These are phyloP conservation scores for Ailurus styani DNA, from an alignment of 2,113 vertebrate species.

Conservation along the genomic window DNA sequence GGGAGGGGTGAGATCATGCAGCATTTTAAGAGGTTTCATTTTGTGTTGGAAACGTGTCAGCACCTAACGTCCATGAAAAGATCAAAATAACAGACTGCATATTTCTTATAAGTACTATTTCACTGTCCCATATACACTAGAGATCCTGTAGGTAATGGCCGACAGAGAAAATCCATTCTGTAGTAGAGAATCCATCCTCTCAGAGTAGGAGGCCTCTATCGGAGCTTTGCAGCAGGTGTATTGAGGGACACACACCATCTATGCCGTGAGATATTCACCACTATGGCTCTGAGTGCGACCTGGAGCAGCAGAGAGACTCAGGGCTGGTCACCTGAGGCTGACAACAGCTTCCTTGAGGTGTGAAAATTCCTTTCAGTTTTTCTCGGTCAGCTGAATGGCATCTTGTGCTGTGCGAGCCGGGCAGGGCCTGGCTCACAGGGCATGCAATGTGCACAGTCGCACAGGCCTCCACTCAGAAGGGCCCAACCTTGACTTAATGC, in stretches of 20 bases:
- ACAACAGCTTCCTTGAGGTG: background rate
- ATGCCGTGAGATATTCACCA: background rate
- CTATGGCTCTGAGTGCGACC: background rate
- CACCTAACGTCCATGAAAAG: background rate
- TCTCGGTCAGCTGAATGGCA: accelerated
- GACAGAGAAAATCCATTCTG: background rate
- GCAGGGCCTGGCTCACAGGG: background rate
- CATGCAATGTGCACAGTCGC: background rate
- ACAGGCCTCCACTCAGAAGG: background rate
- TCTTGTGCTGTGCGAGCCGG: background rate
- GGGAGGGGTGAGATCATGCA: background rate
- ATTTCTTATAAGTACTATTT: background rate
- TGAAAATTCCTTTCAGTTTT: background rate
- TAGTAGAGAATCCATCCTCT: no score
- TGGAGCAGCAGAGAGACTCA: background rate
- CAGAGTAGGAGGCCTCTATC: background rate
- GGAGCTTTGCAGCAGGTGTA: background rate
- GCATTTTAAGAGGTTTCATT: background rate
- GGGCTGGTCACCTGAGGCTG: background rate
- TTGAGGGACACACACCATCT: background rate
- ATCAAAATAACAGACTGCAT: background rate
- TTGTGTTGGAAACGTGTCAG: background rate
- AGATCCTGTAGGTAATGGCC: background rate
- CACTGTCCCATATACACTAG: background rate
- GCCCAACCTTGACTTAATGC: accelerated